Evolutionary conservation across 2,113 vertebrate genomes (phyloP), one percentile per base, ranked within the genome.

Genomic region (Pica pica): DNA sequence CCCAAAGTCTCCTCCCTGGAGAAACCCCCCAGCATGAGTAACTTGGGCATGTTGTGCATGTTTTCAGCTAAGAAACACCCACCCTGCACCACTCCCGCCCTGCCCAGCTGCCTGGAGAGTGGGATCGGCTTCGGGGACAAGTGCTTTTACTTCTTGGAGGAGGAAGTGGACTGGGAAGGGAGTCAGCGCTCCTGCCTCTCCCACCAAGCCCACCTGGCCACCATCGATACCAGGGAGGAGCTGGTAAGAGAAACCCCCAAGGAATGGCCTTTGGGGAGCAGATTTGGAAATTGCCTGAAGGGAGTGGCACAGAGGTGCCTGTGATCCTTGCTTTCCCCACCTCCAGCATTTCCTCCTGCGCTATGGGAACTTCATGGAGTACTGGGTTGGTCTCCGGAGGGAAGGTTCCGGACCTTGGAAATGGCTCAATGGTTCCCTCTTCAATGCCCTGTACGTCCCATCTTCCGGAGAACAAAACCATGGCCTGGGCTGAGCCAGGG

Each of bases 121-220:
- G 75, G 49, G 24, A 50, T 93, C 0, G 55, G 84, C 3, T 89
- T 64, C 0, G 5, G 76, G 31, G n/a, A 46, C 39, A 93, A 78
- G 59, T 95, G 94, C 28, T 95, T 95, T 20, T 91, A 93, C 60
- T 91, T 95, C 4, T 5, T 86, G 84, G 84, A 95, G 55, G 26
- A 49, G 0, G 33, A 74, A 49, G 26, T 21, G 1, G 65, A 82
- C 16, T 95, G 94, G 94, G 71, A 89, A 53, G 10, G 33, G 9
- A 89, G 84, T 11, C 60, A 50, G 30, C 23, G 0, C 22, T 64
- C 20, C 3, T 95, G 94, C 50, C 76, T 33, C 6, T 35, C 76
- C 14, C 70, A 13, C 1, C 8, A 74, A 30, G 84, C 88, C 16
- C 76, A 42, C 7, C 15, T 94, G 57, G 57, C 80, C 57, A 44